phyloP scores from a whole-genome alignment of 2,888 invertebrate species.

The Drosophila colorata region DNA sequence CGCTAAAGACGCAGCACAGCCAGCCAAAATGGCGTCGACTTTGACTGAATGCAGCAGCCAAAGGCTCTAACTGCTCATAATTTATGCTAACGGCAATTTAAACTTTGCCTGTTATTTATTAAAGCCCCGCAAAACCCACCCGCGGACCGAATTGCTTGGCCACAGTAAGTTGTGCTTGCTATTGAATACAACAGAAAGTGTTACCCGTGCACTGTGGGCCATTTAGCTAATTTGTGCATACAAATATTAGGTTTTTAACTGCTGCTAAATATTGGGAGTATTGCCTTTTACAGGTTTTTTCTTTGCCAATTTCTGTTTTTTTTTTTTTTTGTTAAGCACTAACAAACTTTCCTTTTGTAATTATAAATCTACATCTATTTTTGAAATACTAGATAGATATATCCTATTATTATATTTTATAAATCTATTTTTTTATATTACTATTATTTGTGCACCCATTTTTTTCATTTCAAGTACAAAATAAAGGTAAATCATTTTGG shows the following conservation, averaged over 20 bases:
- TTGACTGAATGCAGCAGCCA: slow-evolving; percentile 65
- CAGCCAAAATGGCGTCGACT: slow-evolving; percentile 59
- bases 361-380: no score
- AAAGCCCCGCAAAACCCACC: slow-evolving; percentile 48
- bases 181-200: slow-evolving; percentile 32
- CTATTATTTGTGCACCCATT: no score
- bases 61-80: slow-evolving; percentile 77
- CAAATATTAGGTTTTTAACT: neutral
- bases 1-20: slow-evolving; percentile 20
- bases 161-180: slow-evolving; percentile 46
- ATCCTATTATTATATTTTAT: no score
- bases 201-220: slow-evolving; percentile 42
- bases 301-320: no score
- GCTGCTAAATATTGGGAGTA: neutral
- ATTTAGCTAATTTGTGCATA: neutral
- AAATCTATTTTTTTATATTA: no score
- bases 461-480: no score
- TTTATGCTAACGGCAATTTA: slow-evolving; percentile 82
- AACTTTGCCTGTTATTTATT: slow-evolving; percentile 80
- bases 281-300: no score
- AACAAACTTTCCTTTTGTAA: no score
- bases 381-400: no score
- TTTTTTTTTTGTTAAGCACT: no score
- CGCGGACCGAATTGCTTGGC: slow-evolving; percentile 5
- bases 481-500: no score